Percentiles rank a stretch among this genome's conserved stretches.
Conservation (phyloP, 2,888 invertebrate species). For the Allolobophora icterica region DNA sequence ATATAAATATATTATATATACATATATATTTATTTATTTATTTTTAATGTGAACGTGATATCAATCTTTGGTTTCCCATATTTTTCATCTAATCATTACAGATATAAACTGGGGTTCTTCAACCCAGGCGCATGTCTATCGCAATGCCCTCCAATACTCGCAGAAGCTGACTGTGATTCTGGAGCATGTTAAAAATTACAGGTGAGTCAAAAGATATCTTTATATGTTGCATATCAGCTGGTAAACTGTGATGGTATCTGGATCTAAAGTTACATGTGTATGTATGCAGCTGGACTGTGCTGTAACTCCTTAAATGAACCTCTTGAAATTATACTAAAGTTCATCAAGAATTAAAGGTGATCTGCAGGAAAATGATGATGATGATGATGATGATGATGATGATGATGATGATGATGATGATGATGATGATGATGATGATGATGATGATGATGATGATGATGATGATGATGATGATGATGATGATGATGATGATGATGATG, state of each 20-base stretch:
- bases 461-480: no score
- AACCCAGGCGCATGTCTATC: constrained; percentile 94
- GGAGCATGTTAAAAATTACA: constrained; percentile 96
- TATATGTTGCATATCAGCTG: neutral
- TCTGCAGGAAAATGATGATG: neutral
- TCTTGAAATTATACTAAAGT: neutral
- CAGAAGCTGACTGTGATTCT: constrained; percentile 86
- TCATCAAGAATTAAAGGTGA: neutral
- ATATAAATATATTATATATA: no score
- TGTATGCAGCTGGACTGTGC: no score
- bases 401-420: no score
- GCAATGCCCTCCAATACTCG: constrained; percentile 84
- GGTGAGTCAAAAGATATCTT: constrained; percentile 52
- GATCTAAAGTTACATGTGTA: no score
- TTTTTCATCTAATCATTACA: constrained; percentile 47
- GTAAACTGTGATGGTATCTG: neutral
- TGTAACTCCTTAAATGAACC: no score
- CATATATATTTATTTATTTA: no score
- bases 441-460: no score
- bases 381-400: no score
- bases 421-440: no score
- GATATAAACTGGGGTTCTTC: constrained; percentile 97
- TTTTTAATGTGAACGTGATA: neutral
- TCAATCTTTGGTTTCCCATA: neutral
- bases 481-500: no score